Evolutionary conservation across 2,113 vertebrate species (phyloP), one percentile per base, ranked within the genome.

Genomic region (Brachypodius melanocephalos): DNA sequence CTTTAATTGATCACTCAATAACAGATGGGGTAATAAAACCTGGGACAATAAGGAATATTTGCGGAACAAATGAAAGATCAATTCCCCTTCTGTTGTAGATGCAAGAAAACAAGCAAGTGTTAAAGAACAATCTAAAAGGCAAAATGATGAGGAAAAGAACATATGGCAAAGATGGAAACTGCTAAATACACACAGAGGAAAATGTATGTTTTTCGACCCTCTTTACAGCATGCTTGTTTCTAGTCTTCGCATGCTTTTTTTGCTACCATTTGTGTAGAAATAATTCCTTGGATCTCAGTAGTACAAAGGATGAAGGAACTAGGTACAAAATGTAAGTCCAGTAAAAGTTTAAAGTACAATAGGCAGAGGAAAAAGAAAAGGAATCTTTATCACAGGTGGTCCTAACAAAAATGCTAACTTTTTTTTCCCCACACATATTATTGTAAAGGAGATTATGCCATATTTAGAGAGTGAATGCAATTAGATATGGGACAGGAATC

Each of bases 1-100:
- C 57, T 96, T 93, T 74, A 77, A 17, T 46, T 91, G 89, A 91
- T 96, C 75, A 83, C 91, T 88, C 63, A 83, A 51, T 86, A 94
- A 93, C 96, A 97, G 95, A 96, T 96, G 91, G 91, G 89, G 78
- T 69, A 95, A 96, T 96, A 93, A 94, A 96, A 95, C 67, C 82
- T 90, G 55, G 67, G 78, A 95, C 94, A 95, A 96, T 94, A 88
- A 94, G 75, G 89, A 96, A 91, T 96, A 96, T 97, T 96, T 97
- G 94, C 1, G 0, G 78, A 95, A 96, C 94, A 94, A 97, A 96
- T 95, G 89, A 95, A 94, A 97, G 93, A 96, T 94, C 89, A 96
- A 94, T 85, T 94, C 88, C 81, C 94, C 95, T 93, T 96, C 89
- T 96, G 94, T 80, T 88, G 68, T 43, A 88, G 51, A 83, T 57